Evolutionary conservation across 1,140 invertebrate species (phyloP), one percentile per base, ranked within the genome.

Genomic region (Plutomurus gul): DNA sequence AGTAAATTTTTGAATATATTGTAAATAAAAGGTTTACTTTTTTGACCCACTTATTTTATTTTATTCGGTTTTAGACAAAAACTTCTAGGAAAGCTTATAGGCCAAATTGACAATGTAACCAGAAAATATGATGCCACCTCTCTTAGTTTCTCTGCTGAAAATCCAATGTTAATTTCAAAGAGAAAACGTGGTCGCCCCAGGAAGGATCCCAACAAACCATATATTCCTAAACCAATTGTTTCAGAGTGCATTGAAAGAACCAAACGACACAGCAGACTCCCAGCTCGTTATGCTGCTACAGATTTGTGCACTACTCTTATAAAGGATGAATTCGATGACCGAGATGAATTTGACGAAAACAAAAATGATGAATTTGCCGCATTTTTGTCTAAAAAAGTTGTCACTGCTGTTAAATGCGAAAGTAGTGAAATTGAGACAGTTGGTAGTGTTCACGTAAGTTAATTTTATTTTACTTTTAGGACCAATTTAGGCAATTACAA

Each of bases 161-260:
- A 71, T 47, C 77, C 56, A 4, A 40, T 65, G 13, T 8, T 46
- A 22, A 25, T n/a, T n/a, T 37, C 76, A 0, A 46, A 36, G n/a
- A 73, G 39, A 46, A 71, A 47, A 70, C 43, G 79, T 36, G 79
- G 79, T 39, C 43, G 79, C 5, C 79, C 79, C 13, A 43, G 46
- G 13, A 77, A 76, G 65, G 77, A 79, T 65, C 49, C 77, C 3
- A 75, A 40, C 40, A 18, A 49, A 27, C 43, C 70, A 3, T 27
- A 40, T 18, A 73, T 30, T 20, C 13, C 60, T 46, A 60, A 30
- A 33, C 18, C 27, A 36, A 25, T 40, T 0, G 5, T 27, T 47
- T 27, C 16, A 0, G 33, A 60, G 4, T 75, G 43, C 46, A 8
- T 71, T 27, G 73, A 78, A 30, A 27, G 18, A 25, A 22, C 73